Percentiles rank a stretch among this genome's conserved stretches.
Conservation (phyloP, 2,113 vertebrate genomes). For the Charadrius vociferus region DNA sequence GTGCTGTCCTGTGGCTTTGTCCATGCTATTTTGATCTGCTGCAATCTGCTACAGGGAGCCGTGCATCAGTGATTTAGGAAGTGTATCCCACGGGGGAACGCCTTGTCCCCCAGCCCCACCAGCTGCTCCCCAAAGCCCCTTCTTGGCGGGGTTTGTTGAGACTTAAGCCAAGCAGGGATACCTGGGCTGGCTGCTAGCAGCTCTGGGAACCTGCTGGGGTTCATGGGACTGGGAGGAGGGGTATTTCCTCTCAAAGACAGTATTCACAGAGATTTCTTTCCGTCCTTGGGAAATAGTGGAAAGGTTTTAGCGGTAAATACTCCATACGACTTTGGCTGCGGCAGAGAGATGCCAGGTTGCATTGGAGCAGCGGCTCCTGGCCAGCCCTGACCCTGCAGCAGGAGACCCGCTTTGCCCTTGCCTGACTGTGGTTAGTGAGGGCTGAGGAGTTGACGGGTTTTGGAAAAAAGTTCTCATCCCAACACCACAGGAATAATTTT, state of each 20-base stretch:
- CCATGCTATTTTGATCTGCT: background rate
- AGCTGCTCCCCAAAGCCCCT: background rate
- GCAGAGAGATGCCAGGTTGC: background rate
- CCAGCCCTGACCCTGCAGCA: background rate
- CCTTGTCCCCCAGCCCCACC: too few relatives aligned
- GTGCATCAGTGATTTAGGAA: background rate
- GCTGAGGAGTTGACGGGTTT: background rate
- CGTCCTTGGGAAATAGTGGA: background rate
- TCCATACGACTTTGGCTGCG: background rate
- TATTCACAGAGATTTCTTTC: background rate
- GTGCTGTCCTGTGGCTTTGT: background rate
- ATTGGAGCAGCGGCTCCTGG: background rate
- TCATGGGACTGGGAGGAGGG: background rate
- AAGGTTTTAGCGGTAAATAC: background rate
- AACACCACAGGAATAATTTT: background rate
- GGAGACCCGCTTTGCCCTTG: background rate
- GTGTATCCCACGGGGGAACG: background rate
- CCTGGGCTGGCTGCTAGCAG: background rate
- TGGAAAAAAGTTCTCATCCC: background rate
- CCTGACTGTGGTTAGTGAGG: background rate
- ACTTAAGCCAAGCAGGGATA: background rate
- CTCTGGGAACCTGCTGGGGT: background rate
- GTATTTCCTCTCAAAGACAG: background rate
- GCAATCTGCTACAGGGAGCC: background rate
- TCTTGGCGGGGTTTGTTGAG: background rate